A percentile compares a stretch with the other conserved stretches of the same genome.
phyloP scores from a whole-genome alignment of 2,113 vertebrate genomes.

The Hippocampus comes region DNA sequence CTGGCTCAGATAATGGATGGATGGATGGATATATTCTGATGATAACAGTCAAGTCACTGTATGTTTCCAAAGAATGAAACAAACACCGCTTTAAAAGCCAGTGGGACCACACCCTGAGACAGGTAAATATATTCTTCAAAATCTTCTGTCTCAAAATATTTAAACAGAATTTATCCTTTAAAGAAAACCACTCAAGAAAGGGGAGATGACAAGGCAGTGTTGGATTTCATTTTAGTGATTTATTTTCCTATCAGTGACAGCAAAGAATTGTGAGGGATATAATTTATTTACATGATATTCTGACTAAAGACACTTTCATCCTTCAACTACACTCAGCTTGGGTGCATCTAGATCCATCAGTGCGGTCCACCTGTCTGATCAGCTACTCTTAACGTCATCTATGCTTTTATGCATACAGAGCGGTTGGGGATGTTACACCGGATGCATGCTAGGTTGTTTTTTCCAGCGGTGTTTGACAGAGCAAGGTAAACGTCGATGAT shows the following conservation, averaged over 20 bases:
- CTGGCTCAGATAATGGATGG: too few species aligned
- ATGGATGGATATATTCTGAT: too few species aligned
- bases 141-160: too few species aligned
- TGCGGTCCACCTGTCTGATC: slow-evolving; percentile 11
- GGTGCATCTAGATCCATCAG: neutral
- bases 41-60: too few species aligned
- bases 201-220: slow-evolving; percentile 17
- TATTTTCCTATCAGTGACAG: slow-evolving; percentile 13
- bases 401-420: slow-evolving; percentile 24
- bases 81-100: too few species aligned
- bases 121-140: too few species aligned
- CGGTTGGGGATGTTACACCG: slow-evolving; percentile 7
- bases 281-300: slow-evolving; percentile 19
- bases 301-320: slow-evolving; percentile 3
- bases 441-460: neutral
- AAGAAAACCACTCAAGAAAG: neutral
- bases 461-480: neutral
- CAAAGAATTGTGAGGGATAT: slow-evolving; percentile 15
- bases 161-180: too few species aligned
- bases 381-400: slow-evolving; percentile 2
- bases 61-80: too few species aligned
- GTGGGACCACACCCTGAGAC: too few species aligned
- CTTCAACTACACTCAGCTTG: slow-evolving; percentile 7
- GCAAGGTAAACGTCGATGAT: neutral
- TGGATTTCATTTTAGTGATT: slow-evolving; percentile 30